Evolutionary conservation across 2,888 invertebrate genomes (phyloP).

Genomic region (Drosophila conformis): DNA sequence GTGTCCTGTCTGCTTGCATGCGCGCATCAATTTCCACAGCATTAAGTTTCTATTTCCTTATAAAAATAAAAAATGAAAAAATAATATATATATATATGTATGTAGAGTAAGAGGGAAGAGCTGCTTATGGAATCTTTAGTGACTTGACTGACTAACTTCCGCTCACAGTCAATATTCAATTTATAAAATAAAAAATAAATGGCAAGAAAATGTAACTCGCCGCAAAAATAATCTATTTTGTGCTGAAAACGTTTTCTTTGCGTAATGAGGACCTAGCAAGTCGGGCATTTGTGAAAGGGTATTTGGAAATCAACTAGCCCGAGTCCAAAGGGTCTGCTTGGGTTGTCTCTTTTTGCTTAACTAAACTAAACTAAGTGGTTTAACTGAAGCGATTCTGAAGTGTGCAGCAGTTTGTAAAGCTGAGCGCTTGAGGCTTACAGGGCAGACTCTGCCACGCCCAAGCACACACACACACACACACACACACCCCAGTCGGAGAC

Average conservation of each 20-base stretch:
- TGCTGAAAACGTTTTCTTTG: too few species aligned
- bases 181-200: neutral
- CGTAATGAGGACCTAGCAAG: neutral
- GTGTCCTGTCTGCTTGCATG: neutral
- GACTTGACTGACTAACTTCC: neutral
- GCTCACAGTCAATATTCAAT: neutral
- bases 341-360: constrained; percentile 29
- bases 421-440: constrained; percentile 34
- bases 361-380: constrained; percentile 60
- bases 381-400: constrained; percentile 58
- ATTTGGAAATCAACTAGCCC: neutral
- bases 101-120: neutral
- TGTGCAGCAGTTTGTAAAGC: constrained; percentile 59
- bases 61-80: constrained; percentile 5
- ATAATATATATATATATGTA: neutral
- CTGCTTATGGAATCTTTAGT: neutral
- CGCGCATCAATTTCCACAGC: constrained; percentile 56
- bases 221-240: neutral
- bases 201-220: neutral
- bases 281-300: neutral
- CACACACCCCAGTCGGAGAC: neutral
- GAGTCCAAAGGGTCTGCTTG: neutral
- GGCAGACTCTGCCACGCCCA: constrained; percentile 15
- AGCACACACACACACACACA: neutral
- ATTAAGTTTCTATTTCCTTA: constrained; percentile 67